phyloP scores from a whole-genome alignment of 2,888 invertebrate species.

The Mayetiola destructor region DNA sequence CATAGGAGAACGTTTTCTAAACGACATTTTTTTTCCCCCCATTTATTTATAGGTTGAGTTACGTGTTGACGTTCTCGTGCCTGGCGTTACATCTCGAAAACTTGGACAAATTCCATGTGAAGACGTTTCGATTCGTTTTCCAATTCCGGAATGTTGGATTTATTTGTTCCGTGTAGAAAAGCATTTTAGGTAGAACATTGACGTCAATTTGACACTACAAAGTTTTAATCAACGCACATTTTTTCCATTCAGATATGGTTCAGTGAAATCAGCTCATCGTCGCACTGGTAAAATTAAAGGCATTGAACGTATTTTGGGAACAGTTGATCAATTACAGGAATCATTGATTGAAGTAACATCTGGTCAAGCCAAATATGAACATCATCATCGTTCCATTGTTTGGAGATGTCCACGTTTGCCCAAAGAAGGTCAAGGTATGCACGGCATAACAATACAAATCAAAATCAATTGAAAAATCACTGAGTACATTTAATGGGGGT shows the following conservation, averaged over 20 bases:
- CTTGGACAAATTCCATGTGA: constrained; percentile 93
- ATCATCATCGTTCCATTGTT: constrained; percentile 91
- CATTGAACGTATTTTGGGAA: constrained; percentile 79
- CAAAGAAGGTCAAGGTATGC: constrained; percentile 95
- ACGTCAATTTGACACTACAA: too few relatives aligned
- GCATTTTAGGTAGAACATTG: constrained; percentile 54
- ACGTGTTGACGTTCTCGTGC: constrained; percentile 87
- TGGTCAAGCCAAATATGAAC: constrained; percentile 96
- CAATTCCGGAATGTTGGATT: constrained; percentile 99
- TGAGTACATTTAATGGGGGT: not conserved
- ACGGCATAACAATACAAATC: too few relatives aligned
- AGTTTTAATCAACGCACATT: not conserved
- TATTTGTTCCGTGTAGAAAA: constrained; percentile 97
- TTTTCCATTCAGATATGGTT: constrained; percentile 57
- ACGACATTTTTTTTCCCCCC: not conserved
- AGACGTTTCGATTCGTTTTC: constrained; percentile 90
- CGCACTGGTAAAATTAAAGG: constrained; percentile 85
- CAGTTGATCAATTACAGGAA: constrained; percentile 78
- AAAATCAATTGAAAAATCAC: not conserved
- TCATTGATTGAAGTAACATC: constrained; percentile 92
- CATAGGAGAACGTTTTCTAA: not conserved
- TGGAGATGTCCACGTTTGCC: constrained; percentile 97
- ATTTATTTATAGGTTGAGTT: constrained; percentile 59
- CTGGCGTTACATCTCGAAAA: constrained; percentile 91
- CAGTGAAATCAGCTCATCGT: constrained; percentile 85